Evolutionary conservation across 2,888 invertebrate genomes (phyloP).

Genomic region (Phyllotreta striolata): DNA sequence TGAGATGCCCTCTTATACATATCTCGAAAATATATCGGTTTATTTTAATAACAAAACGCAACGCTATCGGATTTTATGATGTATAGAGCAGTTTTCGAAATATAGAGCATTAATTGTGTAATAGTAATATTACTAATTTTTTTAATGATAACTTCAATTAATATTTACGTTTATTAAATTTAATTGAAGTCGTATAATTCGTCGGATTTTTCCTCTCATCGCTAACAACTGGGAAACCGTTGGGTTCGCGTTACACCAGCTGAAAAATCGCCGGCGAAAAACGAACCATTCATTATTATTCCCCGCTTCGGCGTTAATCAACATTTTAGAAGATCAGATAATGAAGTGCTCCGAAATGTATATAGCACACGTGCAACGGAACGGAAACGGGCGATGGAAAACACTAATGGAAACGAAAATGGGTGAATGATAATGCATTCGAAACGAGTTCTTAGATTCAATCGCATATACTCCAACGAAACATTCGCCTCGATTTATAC

Average conservation of each 20-base stretch:
- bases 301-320: conserved; percentile 12
- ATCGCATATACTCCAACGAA: conserved; percentile 11
- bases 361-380: conserved; percentile 16
- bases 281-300: conserved; percentile 11
- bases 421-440: conserved; percentile 18
- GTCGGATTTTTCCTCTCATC: no score
- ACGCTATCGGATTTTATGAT: conserved; percentile 5
- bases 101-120: no score
- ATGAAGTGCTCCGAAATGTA: conserved; percentile 20
- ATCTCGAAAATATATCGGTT: conserved; percentile 19
- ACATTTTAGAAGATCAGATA: conserved; percentile 10
- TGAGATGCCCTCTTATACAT: conserved; percentile 15
- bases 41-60: conserved; percentile 3
- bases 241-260: no score
- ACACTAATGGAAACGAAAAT: neutral
- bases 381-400: conserved; percentile 1
- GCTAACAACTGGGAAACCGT: no score
- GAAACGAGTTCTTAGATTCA: conserved; percentile 21
- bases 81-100: no score
- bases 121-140: no score
- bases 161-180: no score
- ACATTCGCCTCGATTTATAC: conserved; percentile 15
- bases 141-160: no score
- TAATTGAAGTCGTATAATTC: no score
- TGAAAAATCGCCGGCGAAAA: neutral